Percentiles rank a stretch among this genome's conserved stretches.
These are phyloP conservation scores for Charanyca ferruginea DNA, from an alignment of 2,888 invertebrate species.

Conservation along the genomic window DNA sequence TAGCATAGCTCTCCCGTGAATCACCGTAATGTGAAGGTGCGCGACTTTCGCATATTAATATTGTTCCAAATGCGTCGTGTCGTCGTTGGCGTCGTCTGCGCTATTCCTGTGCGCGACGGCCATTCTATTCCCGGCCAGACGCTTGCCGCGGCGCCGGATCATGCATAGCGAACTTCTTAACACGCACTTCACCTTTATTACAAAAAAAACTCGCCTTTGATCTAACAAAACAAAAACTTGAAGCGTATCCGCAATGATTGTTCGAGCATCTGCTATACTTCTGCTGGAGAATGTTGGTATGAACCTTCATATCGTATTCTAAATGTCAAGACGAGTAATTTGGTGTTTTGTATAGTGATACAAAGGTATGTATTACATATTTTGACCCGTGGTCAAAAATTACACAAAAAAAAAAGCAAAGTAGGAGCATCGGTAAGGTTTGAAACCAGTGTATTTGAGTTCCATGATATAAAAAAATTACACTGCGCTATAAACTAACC, in stretches of 20 bases:
- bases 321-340: background rate
- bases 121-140: constrained; percentile 79
- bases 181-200: constrained; percentile 78
- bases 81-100: constrained; percentile 78
- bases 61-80: constrained; percentile 76
- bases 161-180: constrained; percentile 71
- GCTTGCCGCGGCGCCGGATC: constrained; percentile 72
- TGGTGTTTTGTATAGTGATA: background rate
- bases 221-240: constrained; percentile 65
- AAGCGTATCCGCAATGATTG: constrained; percentile 39
- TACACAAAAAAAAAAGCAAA: constrained; percentile 39
- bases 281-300: constrained; percentile 33
- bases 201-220: constrained; percentile 77
- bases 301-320: constrained; percentile 4
- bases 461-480: constrained; percentile 63
- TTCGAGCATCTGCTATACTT: constrained; percentile 49
- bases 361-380: background rate
- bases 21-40: constrained; percentile 71
- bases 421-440: constrained; percentile 61
- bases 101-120: constrained; percentile 75
- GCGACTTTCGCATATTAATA: constrained; percentile 79
- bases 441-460: constrained; percentile 70
- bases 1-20: constrained; percentile 65
- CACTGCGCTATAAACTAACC: constrained; percentile 61
- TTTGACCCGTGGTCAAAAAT: background rate